Evolutionary conservation across 2,888 invertebrate genomes (phyloP).

Genomic region (Branchellion lobata): DNA sequence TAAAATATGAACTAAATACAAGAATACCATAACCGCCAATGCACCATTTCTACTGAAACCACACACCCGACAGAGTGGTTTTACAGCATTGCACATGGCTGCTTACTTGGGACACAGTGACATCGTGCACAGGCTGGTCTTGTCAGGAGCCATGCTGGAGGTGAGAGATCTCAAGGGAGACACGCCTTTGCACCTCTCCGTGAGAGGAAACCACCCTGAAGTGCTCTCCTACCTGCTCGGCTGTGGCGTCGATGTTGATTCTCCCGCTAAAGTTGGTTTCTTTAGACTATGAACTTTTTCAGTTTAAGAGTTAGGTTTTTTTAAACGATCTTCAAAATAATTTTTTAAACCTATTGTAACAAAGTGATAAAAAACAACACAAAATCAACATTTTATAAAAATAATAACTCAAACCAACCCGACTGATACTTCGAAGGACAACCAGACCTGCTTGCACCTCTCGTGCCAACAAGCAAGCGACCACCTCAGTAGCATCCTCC

Average conservation of each 20-base stretch:
- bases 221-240: conserved; percentile 7
- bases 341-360: too few relatives aligned
- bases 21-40: too few relatives aligned
- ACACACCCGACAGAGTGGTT: conserved; percentile 51
- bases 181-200: conserved; percentile 27
- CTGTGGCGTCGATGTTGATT: conserved; percentile 59
- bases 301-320: too few relatives aligned
- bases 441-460: conserved; percentile 84
- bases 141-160: conserved; percentile 51
- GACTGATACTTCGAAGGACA: conserved; percentile 64
- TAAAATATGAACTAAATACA: too few relatives aligned
- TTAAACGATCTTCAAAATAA: too few relatives aligned
- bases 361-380: too few relatives aligned
- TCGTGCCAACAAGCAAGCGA: conserved; percentile 67
- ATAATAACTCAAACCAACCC: too few relatives aligned
- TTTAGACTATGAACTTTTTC: not conserved
- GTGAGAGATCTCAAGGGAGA: conserved; percentile 73
- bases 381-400: too few relatives aligned
- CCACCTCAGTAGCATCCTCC: conserved; percentile 85
- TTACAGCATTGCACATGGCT: conserved; percentile 45
- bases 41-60: too few relatives aligned
- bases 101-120: conserved; percentile 45
- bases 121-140: conserved; percentile 41
- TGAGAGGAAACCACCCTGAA: not conserved
- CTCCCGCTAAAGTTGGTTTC: conserved; percentile 1